Conservation (phyloP, 2,113 vertebrate species). For the Leptocoma aspasia region DNA sequence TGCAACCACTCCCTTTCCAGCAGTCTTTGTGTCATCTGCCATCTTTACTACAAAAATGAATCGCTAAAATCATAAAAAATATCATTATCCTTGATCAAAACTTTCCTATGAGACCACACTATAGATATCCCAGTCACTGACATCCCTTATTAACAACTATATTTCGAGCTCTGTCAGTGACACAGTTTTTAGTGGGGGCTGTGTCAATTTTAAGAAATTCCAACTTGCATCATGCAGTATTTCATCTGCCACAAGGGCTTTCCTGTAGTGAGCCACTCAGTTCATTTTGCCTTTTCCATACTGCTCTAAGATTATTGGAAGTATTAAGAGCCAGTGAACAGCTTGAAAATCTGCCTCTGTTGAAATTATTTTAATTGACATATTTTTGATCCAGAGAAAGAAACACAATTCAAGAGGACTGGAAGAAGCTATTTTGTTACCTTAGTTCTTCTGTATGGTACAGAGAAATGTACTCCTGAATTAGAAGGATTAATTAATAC, state of each 20-base stretch:
- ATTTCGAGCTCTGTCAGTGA: not conserved
- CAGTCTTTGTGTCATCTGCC: not conserved
- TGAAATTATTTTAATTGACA: constrained; percentile 8
- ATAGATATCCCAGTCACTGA: not conserved
- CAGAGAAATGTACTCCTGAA: not conserved
- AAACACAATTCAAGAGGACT: not conserved
- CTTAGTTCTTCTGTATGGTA: not conserved
- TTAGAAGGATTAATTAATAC: not conserved
- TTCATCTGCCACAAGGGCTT: not conserved
- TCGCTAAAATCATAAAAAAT: not conserved
- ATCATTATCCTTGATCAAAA: not conserved
- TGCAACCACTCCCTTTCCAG: not conserved
- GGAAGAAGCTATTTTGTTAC: not conserved
- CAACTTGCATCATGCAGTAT: not conserved
- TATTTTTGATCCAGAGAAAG: not conserved
- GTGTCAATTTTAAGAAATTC: not conserved
- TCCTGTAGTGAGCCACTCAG: not conserved
- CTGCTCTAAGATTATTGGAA: not conserved
- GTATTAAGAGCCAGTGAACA: not conserved
- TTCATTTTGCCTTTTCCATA: not conserved
- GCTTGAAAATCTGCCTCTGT: not conserved
- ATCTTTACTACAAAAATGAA: not conserved
- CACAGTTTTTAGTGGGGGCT: not conserved
- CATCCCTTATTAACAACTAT: not conserved
- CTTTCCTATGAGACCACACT: not conserved